Percentiles rank a stretch among this genome's conserved stretches.
Conservation (phyloP, 2,797 vertebrate species). For the Melanotaenia boesemani region DNA sequence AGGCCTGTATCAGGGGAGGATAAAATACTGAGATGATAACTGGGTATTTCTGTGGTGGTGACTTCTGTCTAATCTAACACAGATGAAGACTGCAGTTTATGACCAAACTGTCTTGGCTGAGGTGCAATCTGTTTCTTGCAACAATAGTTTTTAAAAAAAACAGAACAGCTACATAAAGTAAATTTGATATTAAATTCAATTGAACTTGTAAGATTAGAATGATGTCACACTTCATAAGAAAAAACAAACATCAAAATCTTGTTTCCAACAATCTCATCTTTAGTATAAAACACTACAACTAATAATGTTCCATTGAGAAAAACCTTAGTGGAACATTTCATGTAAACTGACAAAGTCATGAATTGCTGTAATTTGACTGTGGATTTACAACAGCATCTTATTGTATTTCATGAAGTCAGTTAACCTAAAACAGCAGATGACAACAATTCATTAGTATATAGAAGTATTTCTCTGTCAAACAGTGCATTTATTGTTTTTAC, state of each 20-base stretch:
- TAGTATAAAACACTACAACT: neutral
- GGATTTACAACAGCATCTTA: neutral
- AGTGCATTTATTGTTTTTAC: neutral
- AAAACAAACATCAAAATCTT: neutral
- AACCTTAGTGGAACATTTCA: neutral
- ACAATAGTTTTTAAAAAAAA: conserved; percentile 15
- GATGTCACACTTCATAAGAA: neutral
- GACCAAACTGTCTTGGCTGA: conserved; percentile 31
- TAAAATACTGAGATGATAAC: conserved; percentile 69
- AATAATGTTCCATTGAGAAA: neutral
- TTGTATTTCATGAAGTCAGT: neutral
- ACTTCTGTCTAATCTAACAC: conserved; percentile 71
- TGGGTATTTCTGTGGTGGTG: conserved; percentile 69
- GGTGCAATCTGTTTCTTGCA: conserved; percentile 13
- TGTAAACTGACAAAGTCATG: neutral
- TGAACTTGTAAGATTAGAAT: neutral
- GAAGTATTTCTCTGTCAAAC: neutral
- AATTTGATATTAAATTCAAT: neutral
- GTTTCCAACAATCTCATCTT: neutral
- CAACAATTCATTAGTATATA: neutral
- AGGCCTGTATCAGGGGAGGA: conserved; percentile 54
- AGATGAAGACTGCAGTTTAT: conserved; percentile 58
- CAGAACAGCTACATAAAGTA: neutral
- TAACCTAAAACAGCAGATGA: neutral
- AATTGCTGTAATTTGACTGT: neutral